phyloP scores from a whole-genome alignment of 2,888 invertebrate genomes.

The Dendrolimus pini region DNA sequence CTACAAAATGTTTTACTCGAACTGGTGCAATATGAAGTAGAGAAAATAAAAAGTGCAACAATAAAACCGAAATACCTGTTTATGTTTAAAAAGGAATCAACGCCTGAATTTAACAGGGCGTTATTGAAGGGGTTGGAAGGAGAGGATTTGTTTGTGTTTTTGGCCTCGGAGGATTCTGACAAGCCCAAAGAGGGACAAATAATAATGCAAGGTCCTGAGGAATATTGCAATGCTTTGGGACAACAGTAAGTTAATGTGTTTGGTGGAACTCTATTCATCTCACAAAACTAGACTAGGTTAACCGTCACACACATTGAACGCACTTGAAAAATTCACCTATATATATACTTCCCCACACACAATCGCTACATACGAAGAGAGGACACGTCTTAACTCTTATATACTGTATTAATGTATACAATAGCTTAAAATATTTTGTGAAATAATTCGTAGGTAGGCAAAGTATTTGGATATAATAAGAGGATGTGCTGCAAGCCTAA shows the following conservation, averaged over 20 bases:
- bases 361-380: too few relatives aligned
- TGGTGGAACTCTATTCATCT: too few relatives aligned
- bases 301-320: too few relatives aligned
- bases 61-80: constrained; percentile 75
- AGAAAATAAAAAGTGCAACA: constrained; percentile 67
- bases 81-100: constrained; percentile 84
- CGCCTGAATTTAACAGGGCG: constrained; percentile 84
- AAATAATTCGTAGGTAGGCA: too few relatives aligned
- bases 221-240: constrained; percentile 72
- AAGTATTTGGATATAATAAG: too few relatives aligned
- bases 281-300: too few relatives aligned
- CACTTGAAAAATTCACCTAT: constrained; percentile 14
- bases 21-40: constrained; percentile 81
- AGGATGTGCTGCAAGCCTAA: too few relatives aligned
- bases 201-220: constrained; percentile 72
- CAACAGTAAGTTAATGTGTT: constrained; percentile 69
- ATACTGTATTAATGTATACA: too few relatives aligned
- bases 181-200: constrained; percentile 74
- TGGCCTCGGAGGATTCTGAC: constrained; percentile 84
- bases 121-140: constrained; percentile 80
- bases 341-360: neutral
- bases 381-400: too few relatives aligned
- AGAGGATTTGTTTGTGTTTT: constrained; percentile 77
- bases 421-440: too few relatives aligned
- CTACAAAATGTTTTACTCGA: constrained; percentile 81